A percentile compares a stretch with the other conserved stretches of the same genome.
Conservation (phyloP, 64 coral and sea anemone species). For the Actinia equina region DNA sequence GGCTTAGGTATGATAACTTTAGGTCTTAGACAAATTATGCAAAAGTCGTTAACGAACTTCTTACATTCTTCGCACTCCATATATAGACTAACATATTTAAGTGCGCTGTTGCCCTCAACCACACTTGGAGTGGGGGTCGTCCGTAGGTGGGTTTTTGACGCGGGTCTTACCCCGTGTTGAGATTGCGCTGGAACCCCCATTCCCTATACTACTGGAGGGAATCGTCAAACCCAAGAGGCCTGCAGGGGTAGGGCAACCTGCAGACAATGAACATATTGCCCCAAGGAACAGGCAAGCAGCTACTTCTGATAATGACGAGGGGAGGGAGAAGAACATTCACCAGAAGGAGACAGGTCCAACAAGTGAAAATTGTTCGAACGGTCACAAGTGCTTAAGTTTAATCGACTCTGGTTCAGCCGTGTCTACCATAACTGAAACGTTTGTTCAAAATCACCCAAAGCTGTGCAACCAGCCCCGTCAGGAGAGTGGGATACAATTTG, state of each 20-base stretch:
- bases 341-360: not conserved
- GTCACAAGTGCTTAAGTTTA: not conserved
- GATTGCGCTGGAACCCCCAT: too few relatives aligned
- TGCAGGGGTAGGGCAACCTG: conserved; percentile 7
- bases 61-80: too few relatives aligned
- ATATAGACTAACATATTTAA: too few relatives aligned
- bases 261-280: not conserved
- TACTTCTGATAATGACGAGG: not conserved
- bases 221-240: not conserved
- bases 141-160: too few relatives aligned
- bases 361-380: not conserved
- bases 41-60: too few relatives aligned
- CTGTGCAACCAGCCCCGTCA: not conserved
- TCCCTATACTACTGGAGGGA: too few relatives aligned
- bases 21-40: too few relatives aligned
- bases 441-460: not conserved
- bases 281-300: not conserved
- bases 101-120: too few relatives aligned
- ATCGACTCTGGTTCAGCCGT: not conserved
- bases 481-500: not conserved
- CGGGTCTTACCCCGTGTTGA: too few relatives aligned
- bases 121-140: too few relatives aligned
- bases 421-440: not conserved
- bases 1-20: too few relatives aligned
- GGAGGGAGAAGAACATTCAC: not conserved